Evolutionary conservation across 2,888 invertebrate genomes (phyloP).

Genomic region (Belgica antarctica): DNA sequence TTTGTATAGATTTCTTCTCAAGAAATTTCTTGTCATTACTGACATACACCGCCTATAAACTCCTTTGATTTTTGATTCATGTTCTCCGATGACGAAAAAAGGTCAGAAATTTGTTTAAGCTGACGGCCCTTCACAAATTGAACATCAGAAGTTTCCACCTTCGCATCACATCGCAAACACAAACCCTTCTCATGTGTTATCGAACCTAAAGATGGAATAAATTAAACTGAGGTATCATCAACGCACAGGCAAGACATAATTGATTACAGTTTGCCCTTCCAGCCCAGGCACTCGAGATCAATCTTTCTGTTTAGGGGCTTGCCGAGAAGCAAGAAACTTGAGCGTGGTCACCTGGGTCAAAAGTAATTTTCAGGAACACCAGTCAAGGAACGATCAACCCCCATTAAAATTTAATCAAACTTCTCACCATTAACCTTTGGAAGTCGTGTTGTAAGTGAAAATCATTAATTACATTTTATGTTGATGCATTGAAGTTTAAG

Average conservation of each 20-base stretch:
- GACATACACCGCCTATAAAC: no score
- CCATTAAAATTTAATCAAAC: conserved; percentile 41
- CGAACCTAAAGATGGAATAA: conserved; percentile 9
- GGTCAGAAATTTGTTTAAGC: conserved; percentile 31
- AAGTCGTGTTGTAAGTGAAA: conserved; percentile 15
- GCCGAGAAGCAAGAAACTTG: no score
- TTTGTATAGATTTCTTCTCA: no score
- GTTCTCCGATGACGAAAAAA: background rate
- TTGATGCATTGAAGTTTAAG: background rate
- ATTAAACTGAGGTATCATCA: conserved; percentile 28
- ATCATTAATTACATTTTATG: conserved; percentile 34
- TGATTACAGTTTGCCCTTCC: conserved; percentile 39
- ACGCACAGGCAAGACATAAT: conserved; percentile 31
- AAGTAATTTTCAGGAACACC: conserved; percentile 16
- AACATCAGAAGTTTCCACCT: conserved; percentile 39
- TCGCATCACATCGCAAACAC: conserved; percentile 12
- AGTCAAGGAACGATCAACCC: conserved; percentile 30
- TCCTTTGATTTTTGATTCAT: conserved; percentile 2
- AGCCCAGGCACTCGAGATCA: background rate
- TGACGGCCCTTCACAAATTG: conserved; percentile 33
- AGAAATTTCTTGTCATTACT: no score
- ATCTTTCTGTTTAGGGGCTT: background rate
- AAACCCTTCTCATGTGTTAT: conserved; percentile 15
- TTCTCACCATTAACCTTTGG: conserved; percentile 25
- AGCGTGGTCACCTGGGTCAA: background rate